These are phyloP conservation scores for Pteria penguin DNA, from an alignment of 2,888 invertebrate genomes.

Conservation along the genomic window DNA sequence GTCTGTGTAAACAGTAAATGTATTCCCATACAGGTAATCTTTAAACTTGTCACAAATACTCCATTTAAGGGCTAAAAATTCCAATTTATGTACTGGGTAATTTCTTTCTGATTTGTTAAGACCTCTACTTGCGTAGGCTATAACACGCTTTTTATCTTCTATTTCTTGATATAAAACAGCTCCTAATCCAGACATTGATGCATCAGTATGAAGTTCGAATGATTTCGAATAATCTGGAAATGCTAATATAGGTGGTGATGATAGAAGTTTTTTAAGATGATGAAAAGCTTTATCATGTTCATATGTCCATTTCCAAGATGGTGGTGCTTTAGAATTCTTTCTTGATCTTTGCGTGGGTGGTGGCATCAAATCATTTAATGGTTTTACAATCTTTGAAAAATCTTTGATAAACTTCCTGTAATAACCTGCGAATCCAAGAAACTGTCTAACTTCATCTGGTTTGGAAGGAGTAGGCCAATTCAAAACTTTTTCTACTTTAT, in stretches of 20 bases:
- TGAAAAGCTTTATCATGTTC: slow-evolving; percentile 27
- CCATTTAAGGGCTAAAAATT: slow-evolving; percentile 48
- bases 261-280: slow-evolving; percentile 31
- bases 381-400: background rate
- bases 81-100: slow-evolving; percentile 44
- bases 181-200: slow-evolving; percentile 32
- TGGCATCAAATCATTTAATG: background rate
- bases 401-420: too few species aligned
- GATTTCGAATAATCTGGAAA: slow-evolving; percentile 36
- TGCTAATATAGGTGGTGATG: slow-evolving; percentile 39
- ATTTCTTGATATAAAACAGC: slow-evolving; percentile 43
- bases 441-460: slow-evolving; percentile 22
- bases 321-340: slow-evolving; percentile 3
- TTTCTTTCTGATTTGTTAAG: slow-evolving; percentile 39
- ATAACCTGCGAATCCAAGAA: too few species aligned
- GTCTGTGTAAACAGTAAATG: slow-evolving; percentile 42
- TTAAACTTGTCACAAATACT: slow-evolving; percentile 43
- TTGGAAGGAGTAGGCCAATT: slow-evolving; percentile 46
- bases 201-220: slow-evolving; percentile 50
- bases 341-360: background rate
- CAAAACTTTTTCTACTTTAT: slow-evolving; percentile 37
- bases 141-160: slow-evolving; percentile 31
- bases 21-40: slow-evolving; percentile 37
- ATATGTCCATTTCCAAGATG: slow-evolving; percentile 34
- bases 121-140: slow-evolving; percentile 48